phyloP scores from a whole-genome alignment of 1,140 invertebrate species.

The Heliothis virescens region DNA sequence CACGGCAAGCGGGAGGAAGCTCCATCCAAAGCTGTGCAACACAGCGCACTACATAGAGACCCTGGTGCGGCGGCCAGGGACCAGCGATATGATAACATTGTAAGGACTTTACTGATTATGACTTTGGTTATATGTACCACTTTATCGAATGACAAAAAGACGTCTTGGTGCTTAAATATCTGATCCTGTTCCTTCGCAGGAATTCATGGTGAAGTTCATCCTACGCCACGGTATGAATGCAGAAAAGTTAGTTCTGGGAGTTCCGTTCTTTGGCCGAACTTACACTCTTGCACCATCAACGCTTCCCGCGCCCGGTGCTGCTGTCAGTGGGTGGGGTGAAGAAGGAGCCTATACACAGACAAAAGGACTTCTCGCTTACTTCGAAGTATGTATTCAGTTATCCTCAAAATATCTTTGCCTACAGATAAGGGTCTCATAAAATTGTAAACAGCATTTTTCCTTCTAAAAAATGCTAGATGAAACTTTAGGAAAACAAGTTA shows the following conservation, averaged over 20 bases:
- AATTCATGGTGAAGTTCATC: slow-evolving; percentile 83
- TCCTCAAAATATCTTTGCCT: not conserved
- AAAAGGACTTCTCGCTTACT: slow-evolving; percentile 89
- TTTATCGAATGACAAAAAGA: too few relatives aligned
- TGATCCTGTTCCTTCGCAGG: slow-evolving; percentile 59
- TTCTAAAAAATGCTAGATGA: too few relatives aligned
- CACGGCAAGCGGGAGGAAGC: slow-evolving; percentile 73
- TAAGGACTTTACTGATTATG: slow-evolving; percentile 52
- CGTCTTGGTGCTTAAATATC: not conserved
- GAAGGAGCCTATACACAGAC: slow-evolving; percentile 89
- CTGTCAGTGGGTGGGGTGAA: slow-evolving; percentile 84
- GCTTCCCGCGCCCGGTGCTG: slow-evolving; percentile 85
- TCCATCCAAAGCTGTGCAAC: slow-evolving; percentile 76
- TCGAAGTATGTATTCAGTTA: slow-evolving; percentile 83
- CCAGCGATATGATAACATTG: slow-evolving; percentile 80
- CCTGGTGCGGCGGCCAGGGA: slow-evolving; percentile 75
- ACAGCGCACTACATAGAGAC: slow-evolving; percentile 76
- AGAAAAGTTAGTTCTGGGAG: slow-evolving; percentile 89
- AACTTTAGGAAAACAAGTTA: not conserved
- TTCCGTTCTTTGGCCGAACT: slow-evolving; percentile 89
- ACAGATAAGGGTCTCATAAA: too few relatives aligned
- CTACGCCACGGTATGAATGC: slow-evolving; percentile 80
- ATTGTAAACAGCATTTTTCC: too few relatives aligned
- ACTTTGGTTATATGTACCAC: not conserved
- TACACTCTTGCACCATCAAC: slow-evolving; percentile 86